Conservation (phyloP, 2,113 vertebrate genomes). For the Mastomys coucha region DNA sequence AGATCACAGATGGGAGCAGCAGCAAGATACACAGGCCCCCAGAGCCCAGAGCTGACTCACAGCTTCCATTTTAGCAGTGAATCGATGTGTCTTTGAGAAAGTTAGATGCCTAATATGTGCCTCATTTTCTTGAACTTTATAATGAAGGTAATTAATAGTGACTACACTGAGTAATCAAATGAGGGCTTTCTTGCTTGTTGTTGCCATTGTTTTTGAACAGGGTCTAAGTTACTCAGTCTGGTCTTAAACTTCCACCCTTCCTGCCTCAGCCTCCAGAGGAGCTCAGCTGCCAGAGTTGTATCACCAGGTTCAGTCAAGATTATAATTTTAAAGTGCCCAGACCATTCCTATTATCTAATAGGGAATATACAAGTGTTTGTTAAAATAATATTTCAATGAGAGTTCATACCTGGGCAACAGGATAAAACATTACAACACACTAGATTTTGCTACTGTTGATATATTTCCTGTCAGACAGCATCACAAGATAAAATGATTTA, state of each 20-base stretch:
- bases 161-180: background rate
- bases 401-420: background rate
- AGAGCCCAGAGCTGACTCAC: background rate
- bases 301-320: background rate
- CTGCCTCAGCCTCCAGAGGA: background rate
- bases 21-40: fast-evolving
- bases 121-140: background rate
- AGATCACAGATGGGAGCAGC: background rate
- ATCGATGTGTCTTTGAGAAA: background rate
- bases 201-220: background rate
- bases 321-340: slow-evolving; percentile 22
- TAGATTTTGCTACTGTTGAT: slow-evolving; percentile 1
- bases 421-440: background rate
- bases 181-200: background rate
- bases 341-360: background rate
- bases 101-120: background rate
- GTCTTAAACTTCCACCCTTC: background rate
- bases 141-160: background rate
- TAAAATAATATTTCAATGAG: background rate
- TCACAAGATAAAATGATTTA: slow-evolving; percentile 12
- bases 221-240: background rate
- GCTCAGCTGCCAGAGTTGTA: background rate
- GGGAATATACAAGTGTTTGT: background rate
- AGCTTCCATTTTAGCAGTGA: background rate
- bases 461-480: background rate